Evolutionary conservation across 53 echinoderm and acorn worm species (phyloP).

Genomic region (Antedon mediterranea): DNA sequence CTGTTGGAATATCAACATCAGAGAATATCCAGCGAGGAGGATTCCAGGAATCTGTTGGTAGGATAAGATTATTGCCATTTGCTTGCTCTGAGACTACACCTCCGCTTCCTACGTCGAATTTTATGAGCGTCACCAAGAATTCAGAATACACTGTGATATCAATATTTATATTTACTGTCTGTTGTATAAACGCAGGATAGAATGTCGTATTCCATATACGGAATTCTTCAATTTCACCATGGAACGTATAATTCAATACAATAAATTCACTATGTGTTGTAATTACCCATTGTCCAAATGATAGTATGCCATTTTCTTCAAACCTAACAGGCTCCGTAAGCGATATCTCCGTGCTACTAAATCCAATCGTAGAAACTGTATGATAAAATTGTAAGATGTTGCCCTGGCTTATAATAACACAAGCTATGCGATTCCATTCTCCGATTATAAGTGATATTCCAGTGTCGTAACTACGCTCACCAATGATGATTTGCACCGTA

Average conservation of each 20-base stretch:
- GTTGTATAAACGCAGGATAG: constrained; percentile 47
- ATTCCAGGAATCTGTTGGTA: constrained; percentile 52
- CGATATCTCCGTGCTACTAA: constrained; percentile 22
- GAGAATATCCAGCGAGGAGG: constrained; percentile 44
- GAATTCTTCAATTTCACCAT: constrained; percentile 65
- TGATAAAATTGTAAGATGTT: constrained; percentile 33
- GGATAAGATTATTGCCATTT: constrained; percentile 27
- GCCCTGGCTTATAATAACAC: constrained; percentile 20
- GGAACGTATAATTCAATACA: constrained; percentile 33
- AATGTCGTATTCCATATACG: constrained; percentile 52
- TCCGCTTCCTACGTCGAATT: constrained; percentile 40
- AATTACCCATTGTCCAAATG: constrained; percentile 64
- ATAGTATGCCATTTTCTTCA: constrained; percentile 29
- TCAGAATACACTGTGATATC: constrained; percentile 17
- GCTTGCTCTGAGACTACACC: constrained; percentile 26
- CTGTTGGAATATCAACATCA: constrained; percentile 30
- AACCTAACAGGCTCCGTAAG: constrained; percentile 16
- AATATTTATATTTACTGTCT: constrained; percentile 27
- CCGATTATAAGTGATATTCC: constrained; percentile 26
- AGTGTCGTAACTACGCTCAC: constrained; percentile 34
- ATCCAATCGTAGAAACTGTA: constrained; percentile 13
- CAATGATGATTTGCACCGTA: constrained; percentile 28
- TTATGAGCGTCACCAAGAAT: constrained; percentile 30
- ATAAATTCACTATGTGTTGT: constrained; percentile 31
- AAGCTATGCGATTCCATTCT: constrained; percentile 50